phyloP scores from a whole-genome alignment of 1,140 invertebrate genomes.

The Aphidius gifuensis region DNA sequence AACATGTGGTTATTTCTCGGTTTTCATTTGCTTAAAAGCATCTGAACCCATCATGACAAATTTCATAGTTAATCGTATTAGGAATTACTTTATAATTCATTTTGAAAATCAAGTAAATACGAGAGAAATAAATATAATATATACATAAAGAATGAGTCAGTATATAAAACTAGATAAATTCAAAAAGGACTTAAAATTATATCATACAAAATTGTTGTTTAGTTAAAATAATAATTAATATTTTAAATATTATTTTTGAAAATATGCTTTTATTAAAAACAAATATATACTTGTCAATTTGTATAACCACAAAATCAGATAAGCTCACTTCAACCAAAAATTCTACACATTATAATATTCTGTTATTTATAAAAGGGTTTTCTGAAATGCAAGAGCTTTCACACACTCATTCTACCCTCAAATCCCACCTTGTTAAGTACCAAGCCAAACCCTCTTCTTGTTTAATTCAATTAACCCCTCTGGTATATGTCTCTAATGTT shows the following conservation, averaged over 20 bases:
- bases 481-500: too few species aligned
- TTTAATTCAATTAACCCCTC: too few species aligned
- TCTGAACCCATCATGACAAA: conserved; percentile 8
- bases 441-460: too few species aligned
- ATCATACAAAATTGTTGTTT: not conserved
- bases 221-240: conserved; percentile 10
- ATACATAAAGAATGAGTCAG: not conserved
- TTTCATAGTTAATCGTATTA: conserved; percentile 20
- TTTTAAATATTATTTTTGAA: not conserved
- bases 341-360: not conserved
- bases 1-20: not conserved
- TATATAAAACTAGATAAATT: not conserved
- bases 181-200: not conserved
- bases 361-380: too few species aligned
- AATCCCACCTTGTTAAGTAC: too few species aligned
- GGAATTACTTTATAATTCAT: conserved; percentile 15
- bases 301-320: conserved; percentile 12
- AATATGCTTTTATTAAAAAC: conserved; percentile 10
- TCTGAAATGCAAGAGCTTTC: too few species aligned
- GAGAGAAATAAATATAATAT: not conserved
- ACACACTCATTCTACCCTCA: too few species aligned
- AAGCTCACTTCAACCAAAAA: not conserved
- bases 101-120: not conserved
- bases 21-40: conserved; percentile 25
- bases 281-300: conserved; percentile 11